Evolutionary conservation across 2,888 invertebrate genomes (phyloP).

Genomic region (Hirtodrosophila histrioides): DNA sequence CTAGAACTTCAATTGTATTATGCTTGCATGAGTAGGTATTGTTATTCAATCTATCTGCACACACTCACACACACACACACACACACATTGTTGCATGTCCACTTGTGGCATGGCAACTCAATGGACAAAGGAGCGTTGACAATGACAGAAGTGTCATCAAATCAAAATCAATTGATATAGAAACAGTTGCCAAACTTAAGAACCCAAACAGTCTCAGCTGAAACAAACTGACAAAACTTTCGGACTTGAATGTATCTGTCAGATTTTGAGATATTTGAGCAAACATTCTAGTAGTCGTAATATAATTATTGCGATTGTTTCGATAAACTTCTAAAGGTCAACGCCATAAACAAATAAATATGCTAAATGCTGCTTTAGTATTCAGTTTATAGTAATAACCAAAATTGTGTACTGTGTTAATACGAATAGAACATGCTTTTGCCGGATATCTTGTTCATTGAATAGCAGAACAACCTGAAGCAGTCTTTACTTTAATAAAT

Average conservation of each 20-base stretch:
- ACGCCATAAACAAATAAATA: too few relatives aligned
- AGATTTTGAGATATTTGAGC: too few relatives aligned
- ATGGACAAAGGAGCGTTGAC: constrained; percentile 33
- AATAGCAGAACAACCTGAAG: too few relatives aligned
- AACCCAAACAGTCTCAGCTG: constrained; percentile 27
- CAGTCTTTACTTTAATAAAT: too few relatives aligned
- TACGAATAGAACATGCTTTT: too few relatives aligned
- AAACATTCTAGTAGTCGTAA: too few relatives aligned
- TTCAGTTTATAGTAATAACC: too few relatives aligned
- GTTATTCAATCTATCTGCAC: constrained; percentile 34
- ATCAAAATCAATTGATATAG: constrained; percentile 21
- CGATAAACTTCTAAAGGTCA: too few relatives aligned
- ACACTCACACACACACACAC: constrained; percentile 8
- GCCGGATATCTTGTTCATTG: too few relatives aligned
- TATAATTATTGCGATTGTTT: too few relatives aligned
- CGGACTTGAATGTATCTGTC: neutral
- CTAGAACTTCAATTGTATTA: constrained; percentile 14
- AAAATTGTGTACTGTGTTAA: too few relatives aligned
- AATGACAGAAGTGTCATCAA: constrained; percentile 34
- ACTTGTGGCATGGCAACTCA: constrained; percentile 39
- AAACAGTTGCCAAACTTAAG: constrained; percentile 22
- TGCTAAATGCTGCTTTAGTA: too few relatives aligned
- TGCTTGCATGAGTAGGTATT: constrained; percentile 18
- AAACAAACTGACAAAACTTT: neutral
- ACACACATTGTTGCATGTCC: constrained; percentile 4